Conservation (phyloP, 2,888 invertebrate genomes). For the Synergus japonicus region DNA sequence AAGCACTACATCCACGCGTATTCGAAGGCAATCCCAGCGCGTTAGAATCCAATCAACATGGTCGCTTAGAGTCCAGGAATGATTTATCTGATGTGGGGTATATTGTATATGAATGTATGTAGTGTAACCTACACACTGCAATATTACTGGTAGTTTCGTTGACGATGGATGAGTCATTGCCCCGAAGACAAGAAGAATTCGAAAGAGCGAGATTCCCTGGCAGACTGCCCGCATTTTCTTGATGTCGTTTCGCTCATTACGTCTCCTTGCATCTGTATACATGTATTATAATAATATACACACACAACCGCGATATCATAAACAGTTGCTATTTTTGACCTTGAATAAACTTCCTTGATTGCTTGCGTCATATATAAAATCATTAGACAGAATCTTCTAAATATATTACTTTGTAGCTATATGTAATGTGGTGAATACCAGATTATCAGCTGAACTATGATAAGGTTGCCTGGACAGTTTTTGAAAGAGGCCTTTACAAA, state of each 20-base stretch:
- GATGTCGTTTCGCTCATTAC: slow-evolving; percentile 15
- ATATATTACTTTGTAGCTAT: neutral
- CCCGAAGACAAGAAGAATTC: slow-evolving; percentile 56
- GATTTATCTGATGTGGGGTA: slow-evolving; percentile 20
- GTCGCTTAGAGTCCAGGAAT: neutral
- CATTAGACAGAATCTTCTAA: neutral
- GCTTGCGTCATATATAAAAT: neutral
- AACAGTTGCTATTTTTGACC: neutral
- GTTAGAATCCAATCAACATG: slow-evolving; percentile 32
- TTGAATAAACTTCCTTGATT: neutral
- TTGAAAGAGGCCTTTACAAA: neutral
- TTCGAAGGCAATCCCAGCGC: slow-evolving; percentile 21
- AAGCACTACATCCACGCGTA: neutral
- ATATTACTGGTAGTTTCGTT: slow-evolving; percentile 19
- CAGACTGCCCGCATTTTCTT: slow-evolving; percentile 60
- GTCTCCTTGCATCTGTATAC: neutral
- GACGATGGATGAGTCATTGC: slow-evolving; percentile 62
- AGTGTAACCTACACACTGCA: neutral
- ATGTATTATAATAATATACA: neutral
- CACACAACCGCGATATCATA: neutral
- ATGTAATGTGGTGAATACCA: too few relatives aligned
- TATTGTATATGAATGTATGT: neutral
- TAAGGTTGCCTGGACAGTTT: too few relatives aligned
- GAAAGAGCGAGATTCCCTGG: slow-evolving; percentile 62
- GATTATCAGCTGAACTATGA: too few relatives aligned